Evolutionary conservation across 2,888 invertebrate genomes (phyloP).

Genomic region (Caprella mutica): DNA sequence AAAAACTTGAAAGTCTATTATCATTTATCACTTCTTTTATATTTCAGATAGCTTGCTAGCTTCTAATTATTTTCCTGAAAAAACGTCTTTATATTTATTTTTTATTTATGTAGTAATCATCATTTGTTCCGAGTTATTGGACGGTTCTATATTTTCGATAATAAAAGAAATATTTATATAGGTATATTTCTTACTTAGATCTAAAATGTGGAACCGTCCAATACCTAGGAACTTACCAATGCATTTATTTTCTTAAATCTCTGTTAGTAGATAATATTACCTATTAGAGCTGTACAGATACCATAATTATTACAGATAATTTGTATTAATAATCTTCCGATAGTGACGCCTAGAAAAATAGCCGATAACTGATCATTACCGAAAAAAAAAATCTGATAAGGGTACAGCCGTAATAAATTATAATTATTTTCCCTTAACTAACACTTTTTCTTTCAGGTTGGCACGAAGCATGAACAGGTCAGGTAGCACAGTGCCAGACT

Average conservation of each 20-base stretch:
- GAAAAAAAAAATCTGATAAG: neutral
- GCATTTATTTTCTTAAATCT: too few species aligned
- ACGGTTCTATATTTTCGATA: too few species aligned
- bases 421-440: neutral
- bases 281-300: too few species aligned
- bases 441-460: constrained; percentile 51
- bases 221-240: too few species aligned
- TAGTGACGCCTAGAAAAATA: too few species aligned
- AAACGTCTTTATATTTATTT: neutral
- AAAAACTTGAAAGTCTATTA: neutral
- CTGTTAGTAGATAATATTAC: too few species aligned
- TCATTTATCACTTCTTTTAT: neutral
- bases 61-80: neutral
- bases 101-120: neutral
- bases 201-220: too few species aligned
- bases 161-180: too few species aligned
- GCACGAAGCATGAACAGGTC: constrained; percentile 80
- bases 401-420: neutral
- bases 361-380: neutral
- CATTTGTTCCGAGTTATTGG: neutral
- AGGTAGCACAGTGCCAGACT: constrained; percentile 83
- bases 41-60: neutral
- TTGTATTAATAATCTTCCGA: too few species aligned
- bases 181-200: too few species aligned
- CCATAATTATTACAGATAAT: too few species aligned